A percentile compares a stretch with the other conserved stretches of the same genome.
Conservation (phyloP, 2,113 vertebrate genomes). For the Boulengerochromis microlepis region DNA sequence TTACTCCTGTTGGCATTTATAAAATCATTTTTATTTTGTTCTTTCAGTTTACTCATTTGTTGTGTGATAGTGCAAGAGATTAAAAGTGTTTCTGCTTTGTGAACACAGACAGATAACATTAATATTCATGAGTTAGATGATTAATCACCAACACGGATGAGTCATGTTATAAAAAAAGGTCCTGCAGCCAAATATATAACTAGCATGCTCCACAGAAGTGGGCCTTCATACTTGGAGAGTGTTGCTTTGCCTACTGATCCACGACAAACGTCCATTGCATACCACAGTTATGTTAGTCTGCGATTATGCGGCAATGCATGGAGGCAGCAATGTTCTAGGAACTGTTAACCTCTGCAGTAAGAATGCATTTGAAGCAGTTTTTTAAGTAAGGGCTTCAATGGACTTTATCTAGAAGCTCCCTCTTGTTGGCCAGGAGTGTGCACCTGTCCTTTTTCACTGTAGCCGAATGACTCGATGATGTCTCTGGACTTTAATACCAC, state of each 20-base stretch:
- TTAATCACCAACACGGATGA: constrained; percentile 49
- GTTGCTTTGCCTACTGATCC: neutral
- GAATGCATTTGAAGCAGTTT: neutral
- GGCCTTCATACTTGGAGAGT: neutral
- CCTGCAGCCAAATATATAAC: constrained; percentile 52
- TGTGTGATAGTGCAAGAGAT: constrained; percentile 3
- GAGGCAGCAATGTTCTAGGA: neutral
- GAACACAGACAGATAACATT: constrained; percentile 3
- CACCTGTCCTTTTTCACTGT: neutral
- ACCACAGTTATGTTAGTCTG: neutral
- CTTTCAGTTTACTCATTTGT: neutral
- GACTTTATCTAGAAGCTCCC: neutral
- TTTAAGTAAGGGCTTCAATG: neutral
- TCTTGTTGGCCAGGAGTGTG: neutral
- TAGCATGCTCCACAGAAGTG: neutral
- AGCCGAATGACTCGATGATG: neutral
- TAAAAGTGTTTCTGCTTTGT: neutral
- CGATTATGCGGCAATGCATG: neutral
- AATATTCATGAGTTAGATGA: constrained; percentile 42
- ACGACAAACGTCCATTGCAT: neutral
- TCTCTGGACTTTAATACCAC: neutral
- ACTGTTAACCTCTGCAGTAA: neutral
- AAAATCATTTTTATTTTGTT: constrained; percentile 2
- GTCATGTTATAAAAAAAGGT: constrained; percentile 26
- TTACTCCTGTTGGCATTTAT: neutral